These are phyloP conservation scores for Agrilus cyanescens DNA, from an alignment of 2,888 invertebrate genomes.

Conservation along the genomic window DNA sequence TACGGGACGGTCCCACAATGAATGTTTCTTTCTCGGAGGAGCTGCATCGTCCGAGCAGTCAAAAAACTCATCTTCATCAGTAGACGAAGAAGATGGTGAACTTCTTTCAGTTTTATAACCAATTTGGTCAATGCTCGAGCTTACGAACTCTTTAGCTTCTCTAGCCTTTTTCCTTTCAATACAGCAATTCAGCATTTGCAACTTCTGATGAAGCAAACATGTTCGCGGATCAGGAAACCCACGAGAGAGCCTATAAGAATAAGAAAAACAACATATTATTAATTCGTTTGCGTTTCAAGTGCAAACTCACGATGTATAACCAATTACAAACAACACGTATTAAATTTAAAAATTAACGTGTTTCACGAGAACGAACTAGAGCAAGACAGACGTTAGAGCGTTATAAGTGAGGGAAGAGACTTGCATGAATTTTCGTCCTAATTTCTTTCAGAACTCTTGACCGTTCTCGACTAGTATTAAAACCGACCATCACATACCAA, in stretches of 20 bases:
- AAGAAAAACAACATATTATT: conserved; percentile 9
- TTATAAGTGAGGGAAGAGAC: too few relatives aligned
- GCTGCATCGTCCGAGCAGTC: conserved; percentile 51
- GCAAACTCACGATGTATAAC: too few relatives aligned
- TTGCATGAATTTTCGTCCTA: too few relatives aligned
- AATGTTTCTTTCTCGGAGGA: conserved; percentile 29
- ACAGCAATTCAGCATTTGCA: conserved; percentile 78
- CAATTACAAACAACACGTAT: too few relatives aligned
- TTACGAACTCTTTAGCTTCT: conserved; percentile 33
- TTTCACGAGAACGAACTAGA: too few relatives aligned
- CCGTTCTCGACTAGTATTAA: too few relatives aligned
- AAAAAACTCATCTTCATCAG: conserved; percentile 65
- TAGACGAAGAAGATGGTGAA: conserved; percentile 14
- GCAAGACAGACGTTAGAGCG: too few relatives aligned
- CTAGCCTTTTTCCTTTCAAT: conserved; percentile 49
- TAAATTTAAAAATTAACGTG: too few relatives aligned
- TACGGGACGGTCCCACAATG: conserved; percentile 44
- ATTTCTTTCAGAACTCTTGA: too few relatives aligned
- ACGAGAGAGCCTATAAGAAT: conserved; percentile 57
- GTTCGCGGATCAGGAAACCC: conserved; percentile 81
- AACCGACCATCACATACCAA: too few relatives aligned
- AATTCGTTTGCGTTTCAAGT: not conserved
- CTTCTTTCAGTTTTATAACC: conserved; percentile 16
- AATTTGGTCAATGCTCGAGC: too few relatives aligned
- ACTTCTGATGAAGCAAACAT: conserved; percentile 87